Evolutionary conservation across 2,888 invertebrate genomes (phyloP), one percentile per base, ranked within the genome.

Genomic region (Allygus modestus): DNA sequence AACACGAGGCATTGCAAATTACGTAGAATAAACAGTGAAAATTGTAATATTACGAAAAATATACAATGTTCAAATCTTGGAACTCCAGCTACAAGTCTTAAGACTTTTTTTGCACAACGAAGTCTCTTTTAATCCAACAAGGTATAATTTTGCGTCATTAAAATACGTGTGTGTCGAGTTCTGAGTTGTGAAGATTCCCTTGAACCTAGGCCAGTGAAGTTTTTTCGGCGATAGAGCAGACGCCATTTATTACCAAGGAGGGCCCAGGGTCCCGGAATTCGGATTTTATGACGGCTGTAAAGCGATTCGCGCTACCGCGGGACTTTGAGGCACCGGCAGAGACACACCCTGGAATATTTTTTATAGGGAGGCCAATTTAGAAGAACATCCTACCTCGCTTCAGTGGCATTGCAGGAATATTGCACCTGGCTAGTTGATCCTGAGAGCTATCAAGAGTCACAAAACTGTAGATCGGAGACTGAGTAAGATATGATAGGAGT

Each of bases 291-390:
- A 43, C 11, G 73, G 73, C 41, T 73, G 41, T 73, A 73, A 73
- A 73, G 73, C 41, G n/a, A 73, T 73, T 73, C 31, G 73, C 73
- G 73, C 73, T 73, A 73, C 73, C 41, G 73, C 37, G 73, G 58
- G 20, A 11, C 58, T 58, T 58, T 58, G 58, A 58, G 4, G 20
- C 23, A 7, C 58, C 58, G 26, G 58, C 58, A 58, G 58, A 58
- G 58, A 58, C 58, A 58, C 58, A 12, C 58, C 58, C 58, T 51
- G 51, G 51, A 12, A 51, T 51, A 51, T 51, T 51, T 51, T 51
- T 51, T 51, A 37, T 37, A n/a, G 51, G n/a, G 12, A 7, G 51
- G 51, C n/a, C 51, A 51, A 51, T 11, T 51, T 17, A 51, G 37
- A 37, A 37, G 51, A 12, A 51, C 51, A 17, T 9, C 41, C 41